Conservation (phyloP, 1,140 invertebrate genomes). For the Cydia splendana region DNA sequence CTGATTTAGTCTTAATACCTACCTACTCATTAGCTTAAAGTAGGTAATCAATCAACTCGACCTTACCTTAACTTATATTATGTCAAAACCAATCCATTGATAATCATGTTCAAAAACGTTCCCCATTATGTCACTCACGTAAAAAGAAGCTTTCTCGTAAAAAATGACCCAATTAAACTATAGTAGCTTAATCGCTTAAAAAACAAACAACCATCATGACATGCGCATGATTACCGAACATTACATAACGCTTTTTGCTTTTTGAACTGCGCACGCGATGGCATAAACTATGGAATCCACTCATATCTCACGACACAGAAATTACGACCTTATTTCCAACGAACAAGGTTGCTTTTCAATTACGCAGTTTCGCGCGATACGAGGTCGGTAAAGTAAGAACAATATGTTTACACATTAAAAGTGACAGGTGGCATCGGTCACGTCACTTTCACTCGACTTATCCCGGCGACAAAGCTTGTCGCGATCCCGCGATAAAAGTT, state of each 20-base stretch:
- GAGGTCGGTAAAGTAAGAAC: neutral
- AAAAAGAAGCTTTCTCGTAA: neutral
- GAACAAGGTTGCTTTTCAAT: neutral
- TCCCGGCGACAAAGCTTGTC: constrained; percentile 21
- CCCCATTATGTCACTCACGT: neutral
- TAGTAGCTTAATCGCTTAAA: neutral
- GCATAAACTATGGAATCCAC: neutral
- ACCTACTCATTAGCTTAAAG: too few species aligned
- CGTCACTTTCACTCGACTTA: constrained; percentile 25
- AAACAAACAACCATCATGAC: constrained; percentile 28
- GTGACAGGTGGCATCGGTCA: neutral
- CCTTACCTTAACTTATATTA: neutral
- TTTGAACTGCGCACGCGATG: constrained; percentile 20
- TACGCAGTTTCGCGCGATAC: neutral
- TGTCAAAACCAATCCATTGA: too few species aligned
- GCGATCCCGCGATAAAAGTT: constrained; percentile 10
- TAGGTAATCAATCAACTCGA: neutral
- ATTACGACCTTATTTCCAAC: neutral
- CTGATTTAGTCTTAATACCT: too few species aligned
- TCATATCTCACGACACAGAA: neutral
- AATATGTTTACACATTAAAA: constrained; percentile 32
- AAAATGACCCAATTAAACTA: constrained; percentile 17
- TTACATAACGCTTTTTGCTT: constrained; percentile 19
- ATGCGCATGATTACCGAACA: constrained; percentile 1
- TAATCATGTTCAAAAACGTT: too few species aligned